A percentile compares a stretch with the other conserved stretches of the same genome.
Conservation (phyloP, 1,140 invertebrate species). For the Tetragonula clypearis region DNA sequence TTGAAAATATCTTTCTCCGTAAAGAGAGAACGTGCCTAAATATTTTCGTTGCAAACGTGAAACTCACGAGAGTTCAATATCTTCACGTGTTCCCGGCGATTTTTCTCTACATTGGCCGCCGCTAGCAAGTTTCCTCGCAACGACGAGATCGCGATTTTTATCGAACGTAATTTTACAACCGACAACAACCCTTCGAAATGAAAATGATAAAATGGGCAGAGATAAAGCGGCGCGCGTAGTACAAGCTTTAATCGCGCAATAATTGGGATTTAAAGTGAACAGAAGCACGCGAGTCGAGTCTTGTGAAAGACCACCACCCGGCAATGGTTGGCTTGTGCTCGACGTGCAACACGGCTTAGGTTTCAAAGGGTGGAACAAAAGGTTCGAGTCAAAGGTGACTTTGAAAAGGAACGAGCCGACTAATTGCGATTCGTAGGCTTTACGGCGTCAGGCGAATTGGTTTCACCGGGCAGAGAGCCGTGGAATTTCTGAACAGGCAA, state of each 20-base stretch:
- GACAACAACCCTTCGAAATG: background rate
- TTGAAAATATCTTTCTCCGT: no score
- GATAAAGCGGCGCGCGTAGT: background rate
- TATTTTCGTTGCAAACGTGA: no score
- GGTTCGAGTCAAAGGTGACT: background rate
- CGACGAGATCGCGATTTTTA: background rate
- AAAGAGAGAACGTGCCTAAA: no score
- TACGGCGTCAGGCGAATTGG: background rate
- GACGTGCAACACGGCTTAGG: background rate
- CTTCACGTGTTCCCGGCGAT: conserved; percentile 10
- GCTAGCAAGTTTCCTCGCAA: background rate
- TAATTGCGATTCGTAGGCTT: conserved; percentile 8
- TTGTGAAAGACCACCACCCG: background rate
- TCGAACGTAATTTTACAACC: background rate
- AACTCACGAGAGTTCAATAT: background rate
- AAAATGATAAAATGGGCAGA: background rate
- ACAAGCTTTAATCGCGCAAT: background rate
- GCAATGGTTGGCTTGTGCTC: background rate
- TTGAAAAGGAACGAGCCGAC: no score
- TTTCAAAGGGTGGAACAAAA: background rate
- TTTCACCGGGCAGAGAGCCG: background rate
- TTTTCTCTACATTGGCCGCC: background rate
- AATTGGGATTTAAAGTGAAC: conserved; percentile 4
- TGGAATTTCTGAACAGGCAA: conserved; percentile 18
- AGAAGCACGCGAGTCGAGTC: background rate